Evolutionary conservation across 2,113 vertebrate species (phyloP), one percentile per base, ranked within the genome.

Genomic region (Microcebus murinus): DNA sequence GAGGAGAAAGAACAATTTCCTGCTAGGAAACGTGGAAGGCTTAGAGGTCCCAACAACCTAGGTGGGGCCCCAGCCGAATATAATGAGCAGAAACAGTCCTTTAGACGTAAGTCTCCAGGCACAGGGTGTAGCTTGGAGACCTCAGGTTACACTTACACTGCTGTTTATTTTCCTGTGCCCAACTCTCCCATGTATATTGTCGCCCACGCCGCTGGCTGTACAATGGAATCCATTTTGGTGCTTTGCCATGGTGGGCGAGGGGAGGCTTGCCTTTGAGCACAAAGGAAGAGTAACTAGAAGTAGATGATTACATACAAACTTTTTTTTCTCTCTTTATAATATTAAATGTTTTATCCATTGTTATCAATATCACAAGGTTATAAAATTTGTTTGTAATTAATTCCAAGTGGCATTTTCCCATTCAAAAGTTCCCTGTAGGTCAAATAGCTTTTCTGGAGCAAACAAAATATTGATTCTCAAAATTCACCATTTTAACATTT

Each of bases 1-100:
- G 21, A 97, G 50, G 67, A 95, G 91, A 94, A 95, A 94, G 77
- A 85, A 81, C 52, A 42, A 45, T 91, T 92, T 96, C 87, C 94
- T 95, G 63, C 52, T 70, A 80, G 96, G 87, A 93, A 95, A 36
- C 0, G 0, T 8, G 36, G 63, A 87, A 80, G 61, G 39, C n/a
- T 2, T 4, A 8, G 48, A 67, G 55, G 50, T 77, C 73, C 48
- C 76, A 27, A 25, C 13, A 45, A 73, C 8, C 55, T 29, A 52
- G 48, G 94, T 61, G 90, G 67, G 92, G 77, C 17, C 80, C 39
- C 31, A 29, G 71, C 15, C 0, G 8, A 88, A 36, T 12, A 42
- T 6, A 87, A 71, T 39, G 71, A 45, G 39, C n/a, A 97, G 85
- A 77, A 97, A 77, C 4, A 73, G 61, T 10, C 31, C 67, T 76